A percentile compares a stretch with the other conserved stretches of the same genome.
Evolutionary conservation across 2,797 vertebrate species (phyloP).

Genomic region (Eremophila alpestris): DNA sequence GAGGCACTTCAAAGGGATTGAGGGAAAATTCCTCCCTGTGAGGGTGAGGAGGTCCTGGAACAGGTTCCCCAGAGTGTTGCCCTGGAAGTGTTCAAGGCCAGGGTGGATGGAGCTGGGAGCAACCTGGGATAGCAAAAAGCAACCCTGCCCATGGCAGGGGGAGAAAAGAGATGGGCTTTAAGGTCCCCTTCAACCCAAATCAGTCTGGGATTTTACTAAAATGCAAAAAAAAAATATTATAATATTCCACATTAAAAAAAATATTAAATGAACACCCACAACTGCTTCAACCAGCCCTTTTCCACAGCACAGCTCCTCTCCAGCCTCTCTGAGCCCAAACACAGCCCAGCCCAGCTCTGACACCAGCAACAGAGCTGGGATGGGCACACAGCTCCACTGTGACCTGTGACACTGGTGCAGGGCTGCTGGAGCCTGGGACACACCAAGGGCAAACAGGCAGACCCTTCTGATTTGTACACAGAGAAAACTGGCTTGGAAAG

Average conservation of each 20-base stretch:
- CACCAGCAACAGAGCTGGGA: neutral
- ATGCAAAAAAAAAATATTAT: neutral
- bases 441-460: neutral
- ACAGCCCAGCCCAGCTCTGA: neutral
- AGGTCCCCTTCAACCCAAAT: neutral
- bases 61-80: neutral
- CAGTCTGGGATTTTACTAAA: neutral
- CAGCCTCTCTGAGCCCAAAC: neutral
- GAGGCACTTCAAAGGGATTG: neutral
- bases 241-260: neutral
- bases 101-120: neutral
- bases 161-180: neutral
- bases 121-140: neutral
- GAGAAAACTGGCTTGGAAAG: conserved; percentile 40
- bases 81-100: neutral
- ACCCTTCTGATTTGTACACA: conserved; percentile 22
- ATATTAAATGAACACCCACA: neutral
- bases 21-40: neutral
- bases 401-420: neutral
- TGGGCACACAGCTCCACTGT: neutral
- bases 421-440: neutral
- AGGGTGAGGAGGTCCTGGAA: neutral
- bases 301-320: neutral
- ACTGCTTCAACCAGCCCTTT: neutral
- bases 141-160: neutral